phyloP scores from a whole-genome alignment of 1,140 invertebrate genomes.

The Panulirus ornatus region DNA sequence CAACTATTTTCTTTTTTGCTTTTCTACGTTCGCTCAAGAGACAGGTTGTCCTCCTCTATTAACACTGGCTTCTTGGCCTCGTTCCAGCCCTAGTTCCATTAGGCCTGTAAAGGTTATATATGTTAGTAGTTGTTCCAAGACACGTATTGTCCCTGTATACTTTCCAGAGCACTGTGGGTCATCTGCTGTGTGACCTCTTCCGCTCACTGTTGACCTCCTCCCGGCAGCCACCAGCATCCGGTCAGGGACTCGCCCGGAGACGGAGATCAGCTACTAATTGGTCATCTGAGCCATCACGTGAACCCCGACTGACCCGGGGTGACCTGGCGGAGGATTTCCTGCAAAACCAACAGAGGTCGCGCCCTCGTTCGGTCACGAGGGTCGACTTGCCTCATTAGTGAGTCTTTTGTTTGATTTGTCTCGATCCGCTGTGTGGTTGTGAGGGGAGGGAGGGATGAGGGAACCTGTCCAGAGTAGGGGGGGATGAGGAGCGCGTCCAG shows the following conservation, averaged over 20 bases:
- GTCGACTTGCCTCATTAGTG: conserved; percentile 41
- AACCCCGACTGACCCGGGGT: conserved; percentile 11
- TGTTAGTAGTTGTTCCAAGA: too few relatives aligned
- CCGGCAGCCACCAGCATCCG: not conserved
- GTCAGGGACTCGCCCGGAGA: not conserved
- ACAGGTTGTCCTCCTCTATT: too few relatives aligned
- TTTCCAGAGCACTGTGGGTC: too few relatives aligned
- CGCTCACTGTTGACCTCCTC: not conserved
- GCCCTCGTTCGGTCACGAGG: not conserved
- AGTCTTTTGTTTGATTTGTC: conserved; percentile 10
- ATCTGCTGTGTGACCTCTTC: not conserved
- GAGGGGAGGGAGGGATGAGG: not conserved
- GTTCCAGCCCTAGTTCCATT: too few relatives aligned
- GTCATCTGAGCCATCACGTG: conserved; percentile 22
- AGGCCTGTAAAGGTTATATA: too few relatives aligned
- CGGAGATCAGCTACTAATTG: conserved; percentile 22
- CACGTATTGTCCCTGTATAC: too few relatives aligned
- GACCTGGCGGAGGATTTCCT: not conserved
- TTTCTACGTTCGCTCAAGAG: too few relatives aligned
- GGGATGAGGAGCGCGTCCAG: not conserved
- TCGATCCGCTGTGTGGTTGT: not conserved
- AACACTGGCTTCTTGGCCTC: too few relatives aligned
- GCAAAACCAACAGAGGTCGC: conserved; percentile 1
- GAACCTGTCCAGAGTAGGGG: too few relatives aligned
- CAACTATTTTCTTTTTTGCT: too few relatives aligned